phyloP scores from a whole-genome alignment of 2,888 invertebrate genomes.

The Amphipyra tragopoginis region DNA sequence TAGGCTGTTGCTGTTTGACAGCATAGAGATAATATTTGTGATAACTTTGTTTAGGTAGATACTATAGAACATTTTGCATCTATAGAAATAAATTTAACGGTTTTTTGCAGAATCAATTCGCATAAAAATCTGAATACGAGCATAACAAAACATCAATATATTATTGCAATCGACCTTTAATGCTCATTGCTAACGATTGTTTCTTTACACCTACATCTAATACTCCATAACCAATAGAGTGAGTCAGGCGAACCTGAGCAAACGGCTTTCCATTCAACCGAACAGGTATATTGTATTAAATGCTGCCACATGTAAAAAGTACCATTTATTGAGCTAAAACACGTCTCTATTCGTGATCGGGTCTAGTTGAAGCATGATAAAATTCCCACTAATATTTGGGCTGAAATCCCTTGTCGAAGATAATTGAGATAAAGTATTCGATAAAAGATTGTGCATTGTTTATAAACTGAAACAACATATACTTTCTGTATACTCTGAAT shows the following conservation, averaged over 20 bases:
- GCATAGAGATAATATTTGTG: conserved; percentile 3
- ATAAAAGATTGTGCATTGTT: background rate
- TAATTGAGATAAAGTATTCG: conserved; percentile 5
- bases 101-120: background rate
- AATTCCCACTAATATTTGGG: background rate
- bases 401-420: conserved; percentile 3
- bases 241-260: conserved; percentile 60
- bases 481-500: background rate
- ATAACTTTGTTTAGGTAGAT: conserved; percentile 2
- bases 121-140: conserved; percentile 23
- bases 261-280: conserved; percentile 49
- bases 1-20: conserved; percentile 1
- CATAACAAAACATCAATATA: conserved; percentile 23
- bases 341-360: conserved; percentile 1
- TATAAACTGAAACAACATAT: background rate
- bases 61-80: background rate
- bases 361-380: background rate
- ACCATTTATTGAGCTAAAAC: conserved; percentile 2
- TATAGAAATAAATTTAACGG: background rate
- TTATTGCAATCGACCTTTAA: conserved; percentile 36
- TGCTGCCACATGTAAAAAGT: conserved; percentile 13
- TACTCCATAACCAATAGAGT: conserved; percentile 39
- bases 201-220: conserved; percentile 48
- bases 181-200: conserved; percentile 36
- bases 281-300: conserved; percentile 37